Base-by-base conservation (phyloP, 2,797 vertebrate species). In the Toxotes lorentzi region DNA sequence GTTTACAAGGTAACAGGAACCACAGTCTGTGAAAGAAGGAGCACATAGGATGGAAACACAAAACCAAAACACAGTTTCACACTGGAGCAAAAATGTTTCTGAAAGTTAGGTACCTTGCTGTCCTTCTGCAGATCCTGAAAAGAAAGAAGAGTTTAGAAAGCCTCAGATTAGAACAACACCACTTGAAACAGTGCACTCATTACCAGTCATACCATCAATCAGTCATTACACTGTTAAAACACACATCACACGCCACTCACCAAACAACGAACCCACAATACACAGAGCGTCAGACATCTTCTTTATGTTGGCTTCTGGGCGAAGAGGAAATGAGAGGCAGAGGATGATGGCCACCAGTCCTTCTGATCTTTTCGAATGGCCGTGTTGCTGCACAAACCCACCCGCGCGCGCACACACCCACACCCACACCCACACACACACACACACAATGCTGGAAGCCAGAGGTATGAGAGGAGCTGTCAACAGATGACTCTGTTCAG, bases 1-100 rank as follows among this genome's bases (percentile, higher is more conserved):
- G 57, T 90, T 93, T 67, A 96, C 87, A 17, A 89, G 59, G 77
- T 92, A 94, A 77, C 95, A 96, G 43, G 89, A 78, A 13, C 72
- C 81, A 71, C 94, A 94, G 1, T 93, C 95, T 95, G 88, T 53
- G 24, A 71, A 45, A 67, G n/a, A 70, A 12, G 27, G 7, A 56
- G 75, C 21, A 69, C 7, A 78, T 3, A 8, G 30, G 27, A 34
- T 47, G 76, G 10, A 65, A n/a, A 59, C 43, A 51, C 14, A 56
- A 64, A 82, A 54, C 7, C 1, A 65, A 60, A 70, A 61, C 0
- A 34, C 19, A 23, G 24, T 14, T 16, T 53, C 5, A 19, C 51
- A 27, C 12, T 16, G 14, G 51, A 60, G 38, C 5, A 50, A 63
- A 45, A 7, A 61, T 0, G 19, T 48, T 57, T 1, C 34, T 47